Conservation (phyloP, 1,140 invertebrate genomes). For the Bilobella aurantiaca region DNA sequence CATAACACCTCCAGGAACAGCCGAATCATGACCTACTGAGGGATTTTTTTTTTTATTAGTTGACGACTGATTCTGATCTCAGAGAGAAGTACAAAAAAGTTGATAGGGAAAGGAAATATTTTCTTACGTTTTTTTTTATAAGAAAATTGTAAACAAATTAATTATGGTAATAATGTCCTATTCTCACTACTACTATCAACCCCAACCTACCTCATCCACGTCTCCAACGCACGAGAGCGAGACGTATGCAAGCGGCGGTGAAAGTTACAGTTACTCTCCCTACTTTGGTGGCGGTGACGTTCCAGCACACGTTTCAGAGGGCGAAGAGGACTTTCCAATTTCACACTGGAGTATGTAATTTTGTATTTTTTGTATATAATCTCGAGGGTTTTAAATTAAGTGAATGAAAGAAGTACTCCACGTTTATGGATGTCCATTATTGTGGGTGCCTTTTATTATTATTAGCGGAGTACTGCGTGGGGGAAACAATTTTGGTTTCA, state of each 20-base stretch:
- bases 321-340: background rate
- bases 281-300: background rate
- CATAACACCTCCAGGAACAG: background rate
- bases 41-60: background rate
- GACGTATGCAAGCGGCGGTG: background rate
- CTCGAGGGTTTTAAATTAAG: too few relatives aligned
- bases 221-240: background rate
- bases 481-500: too few relatives aligned
- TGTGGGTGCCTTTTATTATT: too few relatives aligned
- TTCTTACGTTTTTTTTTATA: background rate
- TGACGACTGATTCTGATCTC: background rate
- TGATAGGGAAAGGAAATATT: background rate
- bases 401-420: too few relatives aligned
- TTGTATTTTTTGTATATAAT: too few relatives aligned
- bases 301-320: background rate
- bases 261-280: background rate
- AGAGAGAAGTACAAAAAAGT: background rate
- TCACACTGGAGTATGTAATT: conserved; percentile 1
- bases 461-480: too few relatives aligned
- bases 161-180: conserved; percentile 6
- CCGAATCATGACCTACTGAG: background rate
- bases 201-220: background rate
- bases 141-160: background rate
- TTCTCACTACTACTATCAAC: conserved; percentile 4
- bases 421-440: too few relatives aligned